These are phyloP conservation scores for Ectemnius lituratus DNA, from an alignment of 2,888 invertebrate genomes.

Conservation along the genomic window DNA sequence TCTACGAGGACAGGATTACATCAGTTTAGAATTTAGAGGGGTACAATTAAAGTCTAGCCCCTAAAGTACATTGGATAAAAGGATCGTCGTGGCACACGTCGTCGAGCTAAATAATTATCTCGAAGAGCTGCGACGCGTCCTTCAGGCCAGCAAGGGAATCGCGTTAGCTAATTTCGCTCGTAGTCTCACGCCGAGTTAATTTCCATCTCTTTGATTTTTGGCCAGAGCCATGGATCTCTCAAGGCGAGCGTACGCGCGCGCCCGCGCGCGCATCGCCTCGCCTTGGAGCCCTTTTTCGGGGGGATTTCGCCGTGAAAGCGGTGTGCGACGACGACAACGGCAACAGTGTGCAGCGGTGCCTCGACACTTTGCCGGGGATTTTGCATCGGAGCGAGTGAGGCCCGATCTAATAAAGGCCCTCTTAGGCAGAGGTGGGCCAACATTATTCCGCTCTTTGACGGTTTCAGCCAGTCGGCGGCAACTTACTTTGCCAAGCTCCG, in stretches of 20 bases:
- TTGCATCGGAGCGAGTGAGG: slow-evolving; percentile 65
- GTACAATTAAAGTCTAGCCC: no score
- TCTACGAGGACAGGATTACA: no score
- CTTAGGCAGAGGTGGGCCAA: slow-evolving; percentile 48
- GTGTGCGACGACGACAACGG: slow-evolving; percentile 45
- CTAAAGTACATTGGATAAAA: no score
- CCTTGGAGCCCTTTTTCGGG: slow-evolving; percentile 43
- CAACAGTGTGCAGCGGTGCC: slow-evolving; percentile 10
- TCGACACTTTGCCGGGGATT: slow-evolving; percentile 66
- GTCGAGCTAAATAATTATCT: slow-evolving; percentile 49
- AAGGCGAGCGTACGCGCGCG: neutral
- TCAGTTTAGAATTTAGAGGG: no score
- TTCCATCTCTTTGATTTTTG: slow-evolving; percentile 76
- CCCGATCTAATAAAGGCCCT: slow-evolving; percentile 73
- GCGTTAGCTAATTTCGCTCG: slow-evolving; percentile 65
- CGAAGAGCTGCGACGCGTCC: slow-evolving; percentile 38
- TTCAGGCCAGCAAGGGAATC: slow-evolving; percentile 55
- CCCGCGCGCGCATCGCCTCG: neutral
- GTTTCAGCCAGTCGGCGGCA: slow-evolving; percentile 62
- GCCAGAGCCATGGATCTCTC: slow-evolving; percentile 43
- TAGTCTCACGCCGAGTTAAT: slow-evolving; percentile 65
- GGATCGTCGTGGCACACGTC: no score
- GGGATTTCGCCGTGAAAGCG: slow-evolving; percentile 52
- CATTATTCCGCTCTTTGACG: slow-evolving; percentile 72
- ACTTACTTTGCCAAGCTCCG: slow-evolving; percentile 35